phyloP scores from a whole-genome alignment of 2,113 vertebrate species.

The Upupa epops region DNA sequence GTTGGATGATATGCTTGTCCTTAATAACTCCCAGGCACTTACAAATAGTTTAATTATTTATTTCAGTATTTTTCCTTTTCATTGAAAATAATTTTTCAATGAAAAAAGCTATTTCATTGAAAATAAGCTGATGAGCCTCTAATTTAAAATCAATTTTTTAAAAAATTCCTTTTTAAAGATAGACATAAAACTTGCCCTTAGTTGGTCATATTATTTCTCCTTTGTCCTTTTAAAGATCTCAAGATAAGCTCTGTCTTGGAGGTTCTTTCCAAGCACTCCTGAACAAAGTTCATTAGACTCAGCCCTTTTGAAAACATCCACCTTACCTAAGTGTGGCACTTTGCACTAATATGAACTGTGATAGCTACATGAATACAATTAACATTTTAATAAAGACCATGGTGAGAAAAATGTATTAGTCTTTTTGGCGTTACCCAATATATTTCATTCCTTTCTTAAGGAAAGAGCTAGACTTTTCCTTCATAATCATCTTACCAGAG shows the following conservation, averaged over 20 bases:
- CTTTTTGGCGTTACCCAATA: not conserved
- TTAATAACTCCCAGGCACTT: not conserved
- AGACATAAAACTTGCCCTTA: not conserved
- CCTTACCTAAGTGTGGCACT: not conserved
- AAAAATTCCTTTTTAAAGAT: not conserved
- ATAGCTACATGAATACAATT: not conserved
- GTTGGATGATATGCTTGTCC: slow-evolving; percentile 24
- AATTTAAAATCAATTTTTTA: not conserved
- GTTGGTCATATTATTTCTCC: not conserved
- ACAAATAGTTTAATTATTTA: not conserved
- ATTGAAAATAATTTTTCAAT: no score
- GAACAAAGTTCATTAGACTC: not conserved
- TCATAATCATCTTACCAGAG: not conserved
- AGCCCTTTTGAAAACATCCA: not conserved
- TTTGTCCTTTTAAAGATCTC: not conserved
- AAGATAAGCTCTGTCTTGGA: not conserved
- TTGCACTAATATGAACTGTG: not conserved
- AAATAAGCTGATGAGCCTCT: not conserved
- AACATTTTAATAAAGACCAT: slow-evolving; percentile 4
- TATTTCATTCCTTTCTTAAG: not conserved
- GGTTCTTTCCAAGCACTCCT: not conserved
- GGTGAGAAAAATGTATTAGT: not conserved
- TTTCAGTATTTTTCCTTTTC: not conserved
- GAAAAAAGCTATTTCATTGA: no score
- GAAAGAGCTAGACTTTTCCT: not conserved